Conservation (phyloP, 2,888 invertebrate species). For the Psococerastis gibbosa region DNA sequence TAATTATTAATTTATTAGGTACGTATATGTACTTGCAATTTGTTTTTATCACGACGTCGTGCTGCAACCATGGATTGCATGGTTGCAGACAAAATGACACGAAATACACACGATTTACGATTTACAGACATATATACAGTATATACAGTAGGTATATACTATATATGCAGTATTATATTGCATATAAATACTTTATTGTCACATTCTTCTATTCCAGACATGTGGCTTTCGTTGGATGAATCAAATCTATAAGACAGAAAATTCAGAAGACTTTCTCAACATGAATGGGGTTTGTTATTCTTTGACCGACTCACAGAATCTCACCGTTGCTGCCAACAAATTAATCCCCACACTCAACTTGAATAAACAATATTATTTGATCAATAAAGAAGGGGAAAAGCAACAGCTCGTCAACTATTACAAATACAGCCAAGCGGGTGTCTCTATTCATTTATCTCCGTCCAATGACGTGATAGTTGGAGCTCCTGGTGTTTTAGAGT, state of each 20-base stretch:
- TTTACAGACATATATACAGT: too few relatives aligned
- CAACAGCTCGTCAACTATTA: not conserved
- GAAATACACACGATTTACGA: too few relatives aligned
- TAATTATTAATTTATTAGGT: too few relatives aligned
- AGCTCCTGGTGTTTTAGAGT: slow-evolving; percentile 39
- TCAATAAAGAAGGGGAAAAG: not conserved
- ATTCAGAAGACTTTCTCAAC: not conserved
- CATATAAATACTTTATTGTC: too few relatives aligned
- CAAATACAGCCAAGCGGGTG: not conserved
- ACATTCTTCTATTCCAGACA: not conserved
- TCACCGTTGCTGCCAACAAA: not conserved
- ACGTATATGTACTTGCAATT: too few relatives aligned
- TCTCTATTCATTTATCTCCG: slow-evolving; percentile 13
- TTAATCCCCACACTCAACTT: not conserved
- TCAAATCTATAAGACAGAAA: not conserved
- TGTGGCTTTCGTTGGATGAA: slow-evolving; percentile 5
- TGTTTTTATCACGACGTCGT: too few relatives aligned
- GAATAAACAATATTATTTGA: not conserved
- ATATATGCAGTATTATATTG: too few relatives aligned
- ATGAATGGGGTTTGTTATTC: slow-evolving; percentile 5
- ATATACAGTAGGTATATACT: too few relatives aligned
- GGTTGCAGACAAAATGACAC: too few relatives aligned
- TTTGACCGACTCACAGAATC: not conserved
- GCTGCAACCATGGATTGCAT: too few relatives aligned
- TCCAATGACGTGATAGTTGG: slow-evolving; percentile 31